phyloP scores from a whole-genome alignment of 92 coral and sea anemone genomes.

The Blastomussa wellsi region DNA sequence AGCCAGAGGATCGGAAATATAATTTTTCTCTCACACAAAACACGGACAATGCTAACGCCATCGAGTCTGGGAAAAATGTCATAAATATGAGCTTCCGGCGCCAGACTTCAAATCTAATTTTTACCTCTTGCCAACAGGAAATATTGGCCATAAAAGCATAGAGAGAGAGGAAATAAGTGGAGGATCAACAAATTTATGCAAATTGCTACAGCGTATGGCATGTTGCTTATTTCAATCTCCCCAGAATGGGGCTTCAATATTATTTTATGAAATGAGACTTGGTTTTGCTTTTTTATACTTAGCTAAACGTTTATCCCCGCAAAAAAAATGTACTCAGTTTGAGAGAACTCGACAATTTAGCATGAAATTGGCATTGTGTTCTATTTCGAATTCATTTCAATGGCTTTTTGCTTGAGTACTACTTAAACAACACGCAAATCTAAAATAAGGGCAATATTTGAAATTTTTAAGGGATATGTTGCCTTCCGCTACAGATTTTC shows the following conservation, averaged over 20 bases:
- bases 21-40: neutral
- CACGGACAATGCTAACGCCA: slow-evolving; percentile 9
- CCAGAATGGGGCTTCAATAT: neutral
- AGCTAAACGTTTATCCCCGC: neutral
- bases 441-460: neutral
- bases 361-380: neutral
- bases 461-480: neutral
- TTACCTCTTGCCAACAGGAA: slow-evolving; percentile 6
- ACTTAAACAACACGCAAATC: neutral
- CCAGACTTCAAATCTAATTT: neutral
- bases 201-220: neutral
- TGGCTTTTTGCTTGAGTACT: neutral
- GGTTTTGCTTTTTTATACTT: neutral
- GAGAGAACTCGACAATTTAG: neutral
- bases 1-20: neutral
- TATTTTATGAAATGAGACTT: neutral
- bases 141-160: neutral
- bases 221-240: neutral
- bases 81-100: slow-evolving; percentile 15
- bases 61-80: slow-evolving; percentile 15
- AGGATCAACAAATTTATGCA: slow-evolving; percentile 13
- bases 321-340: neutral
- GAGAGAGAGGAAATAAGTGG: slow-evolving; percentile 11
- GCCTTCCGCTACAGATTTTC: neutral
- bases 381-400: neutral